Percentiles rank a stretch among this genome's conserved stretches.
phyloP scores from a whole-genome alignment of 2,888 invertebrate species.

The Acleris laterana region DNA sequence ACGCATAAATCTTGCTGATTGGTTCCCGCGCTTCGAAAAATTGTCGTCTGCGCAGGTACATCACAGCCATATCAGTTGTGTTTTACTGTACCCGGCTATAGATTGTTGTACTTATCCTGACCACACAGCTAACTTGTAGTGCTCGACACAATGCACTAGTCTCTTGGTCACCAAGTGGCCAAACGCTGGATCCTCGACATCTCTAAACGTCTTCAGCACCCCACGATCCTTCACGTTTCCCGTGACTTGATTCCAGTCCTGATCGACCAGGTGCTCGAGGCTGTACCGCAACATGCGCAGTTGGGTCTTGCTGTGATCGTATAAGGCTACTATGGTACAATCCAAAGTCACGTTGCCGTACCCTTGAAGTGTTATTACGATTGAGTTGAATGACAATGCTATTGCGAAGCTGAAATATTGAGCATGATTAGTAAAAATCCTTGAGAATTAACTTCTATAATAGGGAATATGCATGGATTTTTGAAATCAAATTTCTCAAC shows the following conservation, averaged over 20 bases:
- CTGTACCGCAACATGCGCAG: slow-evolving; percentile 63
- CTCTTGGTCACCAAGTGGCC: slow-evolving; percentile 49
- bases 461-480: too few relatives aligned
- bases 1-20: too few relatives aligned
- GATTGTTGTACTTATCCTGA: slow-evolving; percentile 41
- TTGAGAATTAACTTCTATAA: too few relatives aligned
- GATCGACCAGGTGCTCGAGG: slow-evolving; percentile 58
- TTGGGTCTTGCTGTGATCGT: slow-evolving; percentile 65
- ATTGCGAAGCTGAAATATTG: slow-evolving; percentile 61
- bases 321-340: slow-evolving; percentile 69
- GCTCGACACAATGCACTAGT: slow-evolving; percentile 58
- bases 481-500: too few relatives aligned
- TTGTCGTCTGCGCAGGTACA: too few relatives aligned
- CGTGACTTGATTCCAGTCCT: not conserved
- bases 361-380: slow-evolving; percentile 62
- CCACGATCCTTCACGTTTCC: slow-evolving; percentile 4
- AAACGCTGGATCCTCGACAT: slow-evolving; percentile 43
- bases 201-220: slow-evolving; percentile 43
- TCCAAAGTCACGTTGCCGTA: slow-evolving; percentile 71
- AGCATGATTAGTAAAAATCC: not conserved
- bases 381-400: slow-evolving; percentile 56
- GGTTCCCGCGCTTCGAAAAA: too few relatives aligned
- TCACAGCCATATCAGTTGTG: too few relatives aligned
- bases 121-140: slow-evolving; percentile 63
- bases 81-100: too few relatives aligned